Evolutionary conservation across 2,888 invertebrate species (phyloP).

Genomic region (Hypsopygia costalis): DNA sequence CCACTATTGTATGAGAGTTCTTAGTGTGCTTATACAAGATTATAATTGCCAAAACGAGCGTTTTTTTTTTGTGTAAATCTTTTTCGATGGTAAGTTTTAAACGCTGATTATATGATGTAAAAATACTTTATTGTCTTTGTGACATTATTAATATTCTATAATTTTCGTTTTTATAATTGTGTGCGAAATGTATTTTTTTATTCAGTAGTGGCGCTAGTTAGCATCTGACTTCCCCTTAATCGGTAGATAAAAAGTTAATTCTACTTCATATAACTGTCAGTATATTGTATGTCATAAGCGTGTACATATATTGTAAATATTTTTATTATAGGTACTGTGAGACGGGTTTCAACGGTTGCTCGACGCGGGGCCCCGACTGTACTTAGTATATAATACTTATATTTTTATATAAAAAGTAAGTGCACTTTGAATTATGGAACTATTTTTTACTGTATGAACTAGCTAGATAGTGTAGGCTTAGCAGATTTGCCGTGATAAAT

Average conservation of each 20-base stretch:
- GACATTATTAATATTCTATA: too few species aligned
- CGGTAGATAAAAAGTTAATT: constrained; percentile 73
- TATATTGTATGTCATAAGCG: constrained; percentile 70
- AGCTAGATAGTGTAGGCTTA: constrained; percentile 28
- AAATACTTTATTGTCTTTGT: too few species aligned
- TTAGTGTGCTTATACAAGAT: too few species aligned
- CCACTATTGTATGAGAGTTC: too few species aligned
- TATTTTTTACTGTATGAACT: constrained; percentile 45
- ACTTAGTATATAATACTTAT: constrained; percentile 68
- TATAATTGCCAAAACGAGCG: too few species aligned
- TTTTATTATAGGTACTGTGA: constrained; percentile 70
- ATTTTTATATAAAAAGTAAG: constrained; percentile 68
- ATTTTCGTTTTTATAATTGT: too few species aligned
- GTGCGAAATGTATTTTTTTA: too few species aligned
- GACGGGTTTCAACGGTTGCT: constrained; percentile 64
- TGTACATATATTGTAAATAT: constrained; percentile 72
- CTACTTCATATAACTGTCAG: constrained; percentile 63
- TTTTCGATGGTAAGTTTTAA: constrained; percentile 23
- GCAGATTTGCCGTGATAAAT: constrained; percentile 35
- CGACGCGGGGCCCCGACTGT: constrained; percentile 54
- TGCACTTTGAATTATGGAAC: constrained; percentile 78
- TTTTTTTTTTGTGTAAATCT: too few species aligned
- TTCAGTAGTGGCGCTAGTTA: too few species aligned
- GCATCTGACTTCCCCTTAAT: constrained; percentile 50
- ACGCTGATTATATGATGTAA: too few species aligned